Base-by-base conservation (phyloP, 2,888 invertebrate species). In the Marasmarcha lunaedactyla region DNA sequence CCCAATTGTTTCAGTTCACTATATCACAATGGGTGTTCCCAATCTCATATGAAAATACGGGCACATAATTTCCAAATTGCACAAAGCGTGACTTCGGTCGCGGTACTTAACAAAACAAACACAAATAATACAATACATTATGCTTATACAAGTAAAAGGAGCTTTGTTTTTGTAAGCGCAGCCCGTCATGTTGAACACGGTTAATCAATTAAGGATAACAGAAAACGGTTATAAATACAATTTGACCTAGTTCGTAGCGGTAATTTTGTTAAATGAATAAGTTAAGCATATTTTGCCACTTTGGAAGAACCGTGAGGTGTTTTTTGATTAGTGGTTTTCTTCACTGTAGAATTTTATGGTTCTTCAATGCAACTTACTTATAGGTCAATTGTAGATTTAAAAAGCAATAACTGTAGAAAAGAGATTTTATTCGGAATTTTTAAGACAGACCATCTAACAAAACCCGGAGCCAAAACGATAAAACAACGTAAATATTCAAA, bases 101-200 rank as follows among this genome's bases (percentile, higher is more conserved):
- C 62, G 68, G 64, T 70, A 74, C 78, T 78, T 67, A 71, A 59
- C 64, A 69, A 67, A 59, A 63, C 65, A 77, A 78, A 78, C 66
- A 67, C 55, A 52, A 52, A 30, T 11, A 30, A 30, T n/a, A 30
- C 30, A 30, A 30, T n/a, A 30, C 30, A 20, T n/a, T 7, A 30
- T 30, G 30, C n/a, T 30, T 30, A 30, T 4, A 4, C 6, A 30
- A 30, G 30, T 30, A n/a, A 30, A 30, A 50, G 49, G 41, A 46
- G 42, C 38, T 39, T 47, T 68, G 65, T 71, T 71, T 67, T 71
- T 66, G 65, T 70, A 62, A 54, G 58, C 62, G 46, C 53, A 44
- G 46, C 54, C 57, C 59, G 55, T 58, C 48, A 54, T 52, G 49
- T 49, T 44, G 57, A 54, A 71, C 72, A 72, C 59, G 72, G 65